Evolutionary conservation across 2,113 vertebrate species (phyloP).

Genomic region (Struthio camelus): DNA sequence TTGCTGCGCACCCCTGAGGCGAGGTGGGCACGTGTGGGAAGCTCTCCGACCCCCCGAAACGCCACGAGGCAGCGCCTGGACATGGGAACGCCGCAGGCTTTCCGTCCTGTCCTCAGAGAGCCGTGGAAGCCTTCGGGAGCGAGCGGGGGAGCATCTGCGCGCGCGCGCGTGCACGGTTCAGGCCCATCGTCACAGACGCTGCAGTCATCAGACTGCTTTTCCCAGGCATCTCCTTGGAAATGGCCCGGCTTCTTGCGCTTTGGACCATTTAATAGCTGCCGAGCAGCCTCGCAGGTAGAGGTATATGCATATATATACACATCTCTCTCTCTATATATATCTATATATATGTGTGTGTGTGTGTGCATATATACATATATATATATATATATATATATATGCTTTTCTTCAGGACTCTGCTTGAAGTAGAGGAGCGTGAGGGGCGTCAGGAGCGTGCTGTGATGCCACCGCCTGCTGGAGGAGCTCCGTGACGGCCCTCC

Average conservation of each 20-base stretch:
- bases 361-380: too few relatives aligned
- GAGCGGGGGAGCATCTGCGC: too few relatives aligned
- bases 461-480: too few relatives aligned
- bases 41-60: neutral
- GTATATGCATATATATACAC: too few relatives aligned
- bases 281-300: accelerated
- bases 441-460: too few relatives aligned
- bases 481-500: too few relatives aligned
- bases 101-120: neutral
- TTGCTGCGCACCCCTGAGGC: neutral
- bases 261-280: neutral
- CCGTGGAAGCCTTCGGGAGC: accelerated
- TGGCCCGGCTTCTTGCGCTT: accelerated
- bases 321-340: too few relatives aligned
- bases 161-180: accelerated
- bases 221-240: accelerated
- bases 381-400: too few relatives aligned
- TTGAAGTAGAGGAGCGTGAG: accelerated
- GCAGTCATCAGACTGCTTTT: neutral
- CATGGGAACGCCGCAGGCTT: accelerated
- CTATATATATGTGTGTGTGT: too few relatives aligned
- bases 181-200: accelerated
- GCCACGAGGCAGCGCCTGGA: neutral
- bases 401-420: neutral
- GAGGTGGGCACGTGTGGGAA: neutral